A percentile compares a stretch with the other conserved stretches of the same genome.
phyloP scores from a whole-genome alignment of 2,888 invertebrate species.

The Blastobasis lacticolella region DNA sequence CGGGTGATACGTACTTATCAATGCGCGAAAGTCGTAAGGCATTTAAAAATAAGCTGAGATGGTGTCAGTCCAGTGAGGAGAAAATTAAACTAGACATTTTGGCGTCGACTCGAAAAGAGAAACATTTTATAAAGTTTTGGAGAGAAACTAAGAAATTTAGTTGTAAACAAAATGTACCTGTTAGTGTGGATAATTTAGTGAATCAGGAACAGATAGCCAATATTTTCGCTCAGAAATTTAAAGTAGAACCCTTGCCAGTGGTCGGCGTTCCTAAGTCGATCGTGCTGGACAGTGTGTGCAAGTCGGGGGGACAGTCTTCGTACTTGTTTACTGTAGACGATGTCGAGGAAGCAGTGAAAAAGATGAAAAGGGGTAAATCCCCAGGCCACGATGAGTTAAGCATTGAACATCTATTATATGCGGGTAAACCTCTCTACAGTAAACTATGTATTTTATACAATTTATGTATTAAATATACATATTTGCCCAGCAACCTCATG shows the following conservation, averaged over 20 bases:
- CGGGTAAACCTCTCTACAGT: too few species aligned
- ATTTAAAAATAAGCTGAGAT: constrained; percentile 8
- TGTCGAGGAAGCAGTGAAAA: constrained; percentile 2
- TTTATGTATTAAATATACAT: too few species aligned
- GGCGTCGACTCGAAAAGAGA: background rate
- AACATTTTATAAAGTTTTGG: constrained; percentile 6
- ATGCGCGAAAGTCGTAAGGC: constrained; percentile 2
- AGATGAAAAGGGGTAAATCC: constrained; percentile 13
- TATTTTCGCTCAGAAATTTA: constrained; percentile 11
- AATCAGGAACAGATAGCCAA: constrained; percentile 10
- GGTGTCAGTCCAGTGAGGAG: constrained; percentile 7
- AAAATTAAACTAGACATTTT: constrained; percentile 6
- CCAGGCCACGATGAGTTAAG: constrained; percentile 10
- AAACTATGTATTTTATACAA: too few species aligned
- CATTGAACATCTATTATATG: background rate
- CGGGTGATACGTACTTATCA: constrained; percentile 10
- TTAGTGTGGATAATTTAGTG: constrained; percentile 8
- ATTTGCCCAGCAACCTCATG: too few species aligned
- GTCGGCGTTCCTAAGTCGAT: background rate
- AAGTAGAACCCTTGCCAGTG: background rate
- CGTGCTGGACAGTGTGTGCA: background rate
- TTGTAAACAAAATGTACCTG: constrained; percentile 7
- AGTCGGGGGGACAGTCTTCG: background rate
- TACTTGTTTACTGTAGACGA: background rate
- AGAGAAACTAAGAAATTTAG: constrained; percentile 5